Conservation (phyloP, 1,140 invertebrate genomes). For the Heliconius himera region DNA sequence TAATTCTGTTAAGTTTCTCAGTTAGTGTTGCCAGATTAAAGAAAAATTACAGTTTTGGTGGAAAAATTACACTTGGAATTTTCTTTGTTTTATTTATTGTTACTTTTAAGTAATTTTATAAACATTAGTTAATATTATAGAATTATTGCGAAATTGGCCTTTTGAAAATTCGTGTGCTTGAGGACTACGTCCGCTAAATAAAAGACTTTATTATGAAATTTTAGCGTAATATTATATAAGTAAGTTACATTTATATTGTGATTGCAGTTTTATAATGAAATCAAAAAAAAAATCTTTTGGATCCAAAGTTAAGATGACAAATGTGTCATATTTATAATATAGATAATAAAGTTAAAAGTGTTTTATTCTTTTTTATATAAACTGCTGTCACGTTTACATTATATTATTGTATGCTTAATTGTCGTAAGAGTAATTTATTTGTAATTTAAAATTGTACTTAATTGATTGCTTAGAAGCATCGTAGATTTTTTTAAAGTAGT, state of each 20-base stretch:
- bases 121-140: conserved; percentile 42
- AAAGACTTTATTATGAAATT: conserved; percentile 64
- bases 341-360: background rate
- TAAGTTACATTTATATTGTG: conserved; percentile 35
- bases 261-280: conserved; percentile 28
- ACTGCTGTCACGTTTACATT: conserved; percentile 16
- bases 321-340: background rate
- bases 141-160: conserved; percentile 58
- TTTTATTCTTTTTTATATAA: background rate
- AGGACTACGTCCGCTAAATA: conserved; percentile 64
- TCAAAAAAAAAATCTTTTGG: background rate
- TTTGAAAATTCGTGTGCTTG: conserved; percentile 62
- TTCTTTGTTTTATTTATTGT: conserved; percentile 43
- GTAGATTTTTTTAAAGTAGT: background rate
- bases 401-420: conserved; percentile 29
- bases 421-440: conserved; percentile 35
- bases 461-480: conserved; percentile 28
- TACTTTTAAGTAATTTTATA: conserved; percentile 31
- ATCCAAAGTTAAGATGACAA: conserved; percentile 9
- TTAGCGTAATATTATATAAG: conserved; percentile 37
- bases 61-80: conserved; percentile 16
- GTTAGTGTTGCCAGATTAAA: background rate
- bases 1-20: background rate
- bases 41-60: conserved; percentile 42
- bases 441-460: conserved; percentile 44